Base-by-base conservation (phyloP, 2,888 invertebrate genomes). In the Apamea sordens region DNA sequence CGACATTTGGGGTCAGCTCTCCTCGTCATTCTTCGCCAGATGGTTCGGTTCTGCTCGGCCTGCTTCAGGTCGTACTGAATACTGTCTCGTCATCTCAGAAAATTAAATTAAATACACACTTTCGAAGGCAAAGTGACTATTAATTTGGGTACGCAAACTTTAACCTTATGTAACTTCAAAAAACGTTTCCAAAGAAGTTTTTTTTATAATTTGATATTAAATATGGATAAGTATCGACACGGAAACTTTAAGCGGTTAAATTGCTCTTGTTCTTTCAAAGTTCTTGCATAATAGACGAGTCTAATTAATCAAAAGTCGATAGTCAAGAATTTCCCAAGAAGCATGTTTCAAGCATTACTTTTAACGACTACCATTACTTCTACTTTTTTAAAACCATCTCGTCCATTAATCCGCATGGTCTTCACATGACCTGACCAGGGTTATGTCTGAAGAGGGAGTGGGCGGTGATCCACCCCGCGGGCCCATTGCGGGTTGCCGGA, bases 271-370 rank as follows among this genome's bases (percentile, higher is more conserved):
- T 77, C 65, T 77, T 47, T 11, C 24, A 76, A 67, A 67, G 36
- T 78, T 67, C 67, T 59, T 67, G n/a, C 78, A 50, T 67, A 47
- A 50, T 56, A 28, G 7, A 28, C 11, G 10, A 53, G 32, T 28
- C 21, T n/a, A 47, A 77, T 77, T 65, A 47, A 77, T 77, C 65
- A 32, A 47, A 65, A 78, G 13, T 50, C 56, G 65, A 77, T 75
- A 64, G 44, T n/a, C 15, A 32, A 53, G 64, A 75, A 21, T n/a
- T 75, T 53, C 7, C 18, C 18, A 28, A 61, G 28, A 61, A 28
- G 61, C 28, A 61, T 15, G 7, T 7, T 61, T 28, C 28, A 61
- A 61, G 61, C 28, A 28, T 61, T 15, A 61, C 15, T 61, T 61
- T 61, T 61, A 28, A 61, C 28, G 28, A 28, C 28, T 61, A 50